Base-by-base conservation (phyloP, 2,888 invertebrate genomes). In the Xestia c-nigrum region DNA sequence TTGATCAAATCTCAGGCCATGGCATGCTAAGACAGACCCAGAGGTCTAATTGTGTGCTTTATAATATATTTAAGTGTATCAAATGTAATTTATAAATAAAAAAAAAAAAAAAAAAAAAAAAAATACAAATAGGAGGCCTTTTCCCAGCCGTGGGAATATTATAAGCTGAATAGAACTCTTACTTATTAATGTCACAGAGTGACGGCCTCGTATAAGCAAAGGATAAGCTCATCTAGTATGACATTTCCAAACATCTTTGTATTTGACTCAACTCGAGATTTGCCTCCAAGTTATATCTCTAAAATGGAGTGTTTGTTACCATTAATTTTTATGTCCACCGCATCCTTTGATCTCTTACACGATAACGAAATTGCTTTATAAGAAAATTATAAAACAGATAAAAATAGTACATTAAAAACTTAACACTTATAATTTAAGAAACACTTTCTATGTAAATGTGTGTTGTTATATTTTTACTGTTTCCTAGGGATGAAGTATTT, bases 291-390 rank as follows among this genome's bases (percentile, higher is more conserved):
- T 94, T 93, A 93, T 92, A 87, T 90, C 85, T 91, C 90, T 87
- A 89, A 90, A 94, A 94, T 94, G 91, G 92, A 93, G 93, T 94
- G 94, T 95, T 94, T 93, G 94, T 92, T 90, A 88, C 91, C 93
- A 94, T 95, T 94, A 94, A 91, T 94, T 95, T 95, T 95, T 94
- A 95, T 93, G 88, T 80, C 81, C 89, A 88, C 90, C 91, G 91
- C 92, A 90, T 93, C 92, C 91, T 93, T 94, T 94, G 93, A 94
- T 85, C 66, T 78, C 50, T 72, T 92, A 89, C 78, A 85, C 88
- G 87, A 87, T 88, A 88, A 81, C 70, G 81, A 79, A 89, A 88
- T 87, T 89, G 79, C 85, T 84, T 84, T 87, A 85, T 88, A 86
- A 81, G 72, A 85, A 85, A 87, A 86, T 86, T 89, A 87, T 85